Conservation (phyloP, 2,113 vertebrate species). For the Azemiops feae region DNA sequence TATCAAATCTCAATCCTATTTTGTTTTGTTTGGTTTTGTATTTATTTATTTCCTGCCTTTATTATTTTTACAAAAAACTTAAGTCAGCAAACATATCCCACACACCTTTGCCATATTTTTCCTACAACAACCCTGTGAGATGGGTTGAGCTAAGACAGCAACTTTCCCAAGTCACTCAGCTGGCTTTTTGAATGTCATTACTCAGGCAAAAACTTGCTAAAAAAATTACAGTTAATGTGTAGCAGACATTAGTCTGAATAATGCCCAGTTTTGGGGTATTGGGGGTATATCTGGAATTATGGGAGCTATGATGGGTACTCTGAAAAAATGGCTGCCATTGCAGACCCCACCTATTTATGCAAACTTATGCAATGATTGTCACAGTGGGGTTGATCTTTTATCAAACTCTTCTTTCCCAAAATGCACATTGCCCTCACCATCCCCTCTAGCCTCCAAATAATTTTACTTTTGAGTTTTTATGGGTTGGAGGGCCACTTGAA, state of each 20-base stretch:
- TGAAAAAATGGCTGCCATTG: not conserved
- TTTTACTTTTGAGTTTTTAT: not conserved
- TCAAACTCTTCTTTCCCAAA: not conserved
- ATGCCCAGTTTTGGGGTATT: not conserved
- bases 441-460: not conserved
- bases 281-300: not conserved
- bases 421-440: not conserved
- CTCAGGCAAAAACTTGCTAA: slow-evolving; percentile 34
- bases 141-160: not conserved
- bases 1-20: slow-evolving; percentile 34
- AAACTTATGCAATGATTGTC: not conserved
- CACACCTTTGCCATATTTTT: not conserved
- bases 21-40: not conserved
- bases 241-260: slow-evolving; percentile 18
- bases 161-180: not conserved
- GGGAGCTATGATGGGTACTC: not conserved
- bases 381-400: not conserved
- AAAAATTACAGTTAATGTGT: slow-evolving; percentile 28
- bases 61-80: not conserved
- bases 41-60: not conserved
- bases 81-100: not conserved
- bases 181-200: slow-evolving; percentile 30
- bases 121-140: not conserved
- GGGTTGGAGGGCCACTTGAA: not conserved
- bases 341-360: not conserved